Evolutionary conservation across 2,113 vertebrate species (phyloP), one percentile per base, ranked within the genome.

Genomic region (Tenebrosternarchus preto): DNA sequence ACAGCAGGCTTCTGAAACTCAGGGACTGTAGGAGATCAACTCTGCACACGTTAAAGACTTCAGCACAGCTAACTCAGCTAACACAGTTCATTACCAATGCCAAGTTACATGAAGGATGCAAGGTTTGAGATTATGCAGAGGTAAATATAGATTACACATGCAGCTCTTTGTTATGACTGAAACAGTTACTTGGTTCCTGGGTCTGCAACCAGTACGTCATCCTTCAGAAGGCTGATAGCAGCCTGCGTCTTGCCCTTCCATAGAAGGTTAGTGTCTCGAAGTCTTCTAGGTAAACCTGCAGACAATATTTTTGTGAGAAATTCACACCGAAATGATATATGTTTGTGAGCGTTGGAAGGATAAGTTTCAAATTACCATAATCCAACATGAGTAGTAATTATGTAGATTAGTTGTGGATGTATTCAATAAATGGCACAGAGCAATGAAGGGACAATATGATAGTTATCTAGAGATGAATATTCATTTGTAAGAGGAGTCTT

Each of bases 171-270:
- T 63, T 39, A 64, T 55, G 4, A 5, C 22, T 7, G 8, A 31
- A 75, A 31, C 75, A 90, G 87, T 82, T n/a, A 97, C 96, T 93
- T 96, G 78, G 95, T 97, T 74, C 97, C 96, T 3, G 96, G 96
- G 76, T 97, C 95, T 0, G 92, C 95, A 12, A 98, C 94, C 46
- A 98, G 88, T 12, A 97, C 86, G 0, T 98, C 96, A 15, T 97
- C 96, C 50, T 92, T 92, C 56, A 98, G 88, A 75, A 98, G 90
- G 5, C 70, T 80, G 0, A 97, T 90, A 0, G 96, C 96, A 0
- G 93, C 92, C 77, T 92, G 87, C 0, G 95, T 98, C 64, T 84
- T 94, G 63, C 96, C 96, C 25, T 81, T 92, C 96, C 96, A 98
- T 16, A 97, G 89, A 81, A 98, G 93, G 2, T 90, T 95, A 33